Percentiles rank a stretch among this genome's conserved stretches.
Evolutionary conservation across 2,797 vertebrate species (phyloP).

Genomic region (Todus mexicanus): DNA sequence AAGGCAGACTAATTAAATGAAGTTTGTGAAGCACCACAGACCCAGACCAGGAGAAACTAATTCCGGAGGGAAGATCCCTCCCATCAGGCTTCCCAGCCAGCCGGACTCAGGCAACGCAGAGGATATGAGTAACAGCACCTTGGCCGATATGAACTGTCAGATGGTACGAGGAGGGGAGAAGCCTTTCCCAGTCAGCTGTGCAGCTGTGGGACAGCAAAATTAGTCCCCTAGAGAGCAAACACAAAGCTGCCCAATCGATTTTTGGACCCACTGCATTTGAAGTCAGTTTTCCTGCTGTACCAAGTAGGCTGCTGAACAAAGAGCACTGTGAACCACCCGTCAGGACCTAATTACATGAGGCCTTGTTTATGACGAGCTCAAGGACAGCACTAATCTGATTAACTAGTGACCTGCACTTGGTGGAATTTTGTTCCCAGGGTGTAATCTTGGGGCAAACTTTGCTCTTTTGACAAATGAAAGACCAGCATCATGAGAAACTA

Average conservation of each 20-base stretch:
- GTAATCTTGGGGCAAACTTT: not conserved
- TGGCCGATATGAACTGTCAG: not conserved
- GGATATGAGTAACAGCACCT: not conserved
- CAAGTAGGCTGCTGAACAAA: not conserved
- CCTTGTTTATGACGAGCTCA: fast-evolving
- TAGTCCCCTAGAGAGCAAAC: not conserved
- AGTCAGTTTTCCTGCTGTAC: not conserved
- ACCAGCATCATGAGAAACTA: not conserved
- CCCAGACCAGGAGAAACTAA: not conserved
- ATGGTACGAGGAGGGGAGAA: not conserved
- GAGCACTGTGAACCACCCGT: not conserved
- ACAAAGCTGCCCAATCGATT: not conserved
- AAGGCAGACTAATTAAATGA: not conserved
- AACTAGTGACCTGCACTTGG: not conserved
- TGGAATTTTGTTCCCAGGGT: not conserved
- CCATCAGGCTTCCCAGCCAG: not conserved
- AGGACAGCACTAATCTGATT: not conserved
- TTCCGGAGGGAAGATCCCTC: not conserved
- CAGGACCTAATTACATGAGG: not conserved
- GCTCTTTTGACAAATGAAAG: not conserved
- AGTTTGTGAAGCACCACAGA: not conserved
- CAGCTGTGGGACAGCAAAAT: not conserved
- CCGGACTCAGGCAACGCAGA: fast-evolving
- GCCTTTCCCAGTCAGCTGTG: not conserved
- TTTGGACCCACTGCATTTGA: not conserved